Percentiles rank a stretch among this genome's conserved stretches.
phyloP scores from a whole-genome alignment of 2,888 invertebrate species.

The Ichneumoninae sp. region DNA sequence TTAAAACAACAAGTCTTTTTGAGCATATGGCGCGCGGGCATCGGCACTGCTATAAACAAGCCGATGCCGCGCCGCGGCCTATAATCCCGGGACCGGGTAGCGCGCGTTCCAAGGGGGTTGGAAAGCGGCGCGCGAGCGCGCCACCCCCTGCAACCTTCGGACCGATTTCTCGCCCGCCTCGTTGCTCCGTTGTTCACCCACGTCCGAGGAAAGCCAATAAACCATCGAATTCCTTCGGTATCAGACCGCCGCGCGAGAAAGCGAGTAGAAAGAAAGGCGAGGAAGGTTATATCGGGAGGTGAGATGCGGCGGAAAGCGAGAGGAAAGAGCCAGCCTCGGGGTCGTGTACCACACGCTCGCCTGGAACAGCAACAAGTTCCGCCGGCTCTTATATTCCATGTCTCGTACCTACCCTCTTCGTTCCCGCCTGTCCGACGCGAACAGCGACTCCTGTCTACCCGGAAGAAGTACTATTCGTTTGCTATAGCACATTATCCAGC shows the following conservation, averaged over 20 bases:
- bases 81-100: conserved; percentile 71
- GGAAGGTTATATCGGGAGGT: conserved; percentile 7
- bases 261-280: conserved; percentile 31
- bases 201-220: conserved; percentile 83
- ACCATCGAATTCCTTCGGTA: conserved; percentile 83
- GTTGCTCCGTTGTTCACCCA: conserved; percentile 73
- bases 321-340: conserved; percentile 60
- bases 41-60: conserved; percentile 81
- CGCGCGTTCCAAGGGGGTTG: conserved; percentile 33
- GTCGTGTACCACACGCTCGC: conserved; percentile 73
- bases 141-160: conserved; percentile 60
- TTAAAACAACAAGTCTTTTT: conserved; percentile 81
- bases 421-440: conserved; percentile 58
- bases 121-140: conserved; percentile 11
- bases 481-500: conserved; percentile 24
- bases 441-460: conserved; percentile 39
- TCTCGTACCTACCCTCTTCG: conserved; percentile 71
- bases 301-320: conserved; percentile 31
- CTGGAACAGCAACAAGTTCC: conserved; percentile 81
- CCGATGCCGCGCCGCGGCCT: conserved; percentile 74
- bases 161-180: conserved; percentile 51
- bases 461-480: conserved; percentile 60
- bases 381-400: conserved; percentile 78
- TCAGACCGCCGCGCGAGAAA: conserved; percentile 67
- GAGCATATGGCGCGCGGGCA: conserved; percentile 79